A percentile compares a stretch with the other conserved stretches of the same genome.
These are phyloP conservation scores for Acanthosepion esculentum DNA, from an alignment of 2,888 invertebrate genomes.

Conservation along the genomic window DNA sequence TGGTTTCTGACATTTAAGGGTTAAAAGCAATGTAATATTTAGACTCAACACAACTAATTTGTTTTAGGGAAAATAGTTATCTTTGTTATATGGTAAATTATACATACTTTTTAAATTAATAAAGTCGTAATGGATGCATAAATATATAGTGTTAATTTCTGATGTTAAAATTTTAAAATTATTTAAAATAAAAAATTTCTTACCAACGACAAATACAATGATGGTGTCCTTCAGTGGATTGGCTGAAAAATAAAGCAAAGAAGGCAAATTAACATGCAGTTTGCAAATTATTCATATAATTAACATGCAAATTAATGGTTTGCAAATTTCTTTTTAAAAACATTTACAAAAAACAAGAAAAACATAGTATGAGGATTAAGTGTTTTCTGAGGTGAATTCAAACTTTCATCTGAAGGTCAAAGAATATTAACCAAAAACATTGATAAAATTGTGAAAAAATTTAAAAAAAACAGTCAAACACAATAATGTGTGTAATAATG, in stretches of 20 bases:
- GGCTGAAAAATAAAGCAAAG: not conserved
- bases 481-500: not conserved
- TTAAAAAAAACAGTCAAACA: not conserved
- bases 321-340: no score
- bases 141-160: not conserved
- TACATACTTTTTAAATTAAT: no score
- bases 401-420: not conserved
- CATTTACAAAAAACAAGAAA: not conserved
- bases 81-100: no score
- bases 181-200: not conserved
- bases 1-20: no score
- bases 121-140: no score
- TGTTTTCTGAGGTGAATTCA: not conserved
- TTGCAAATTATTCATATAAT: not conserved
- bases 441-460: not conserved
- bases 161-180: not conserved
- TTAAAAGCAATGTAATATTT: no score
- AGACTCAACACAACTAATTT: no score
- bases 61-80: no score
- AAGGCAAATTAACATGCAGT: slow-evolving; percentile 3
- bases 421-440: not conserved
- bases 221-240: slow-evolving; percentile 1
- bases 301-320: no score
- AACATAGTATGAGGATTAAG: not conserved
- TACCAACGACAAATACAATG: slow-evolving; percentile 13